Evolutionary conservation across 2,113 vertebrate species (phyloP).

Genomic region (Ploceus nigricollis): DNA sequence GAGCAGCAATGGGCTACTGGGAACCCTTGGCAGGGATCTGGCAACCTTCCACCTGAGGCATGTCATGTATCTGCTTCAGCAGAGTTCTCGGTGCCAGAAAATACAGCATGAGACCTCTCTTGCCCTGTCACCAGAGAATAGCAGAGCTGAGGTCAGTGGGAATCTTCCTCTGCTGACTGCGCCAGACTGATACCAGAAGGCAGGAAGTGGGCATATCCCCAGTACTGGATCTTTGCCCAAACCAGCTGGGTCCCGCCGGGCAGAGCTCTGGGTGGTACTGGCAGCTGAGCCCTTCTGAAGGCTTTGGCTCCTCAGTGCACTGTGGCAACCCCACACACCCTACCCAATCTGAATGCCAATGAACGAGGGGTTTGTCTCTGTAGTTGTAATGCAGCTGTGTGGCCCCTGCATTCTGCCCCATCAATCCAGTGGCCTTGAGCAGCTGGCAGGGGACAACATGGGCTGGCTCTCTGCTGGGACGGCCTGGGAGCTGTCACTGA

Average conservation of each 20-base stretch:
- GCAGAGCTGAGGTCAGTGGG: background rate
- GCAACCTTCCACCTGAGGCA: background rate
- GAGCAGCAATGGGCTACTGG: background rate
- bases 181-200: too few species aligned
- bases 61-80: background rate
- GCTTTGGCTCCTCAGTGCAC: background rate
- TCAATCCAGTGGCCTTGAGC: background rate
- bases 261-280: background rate
- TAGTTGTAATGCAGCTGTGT: background rate
- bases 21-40: background rate
- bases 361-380: background rate
- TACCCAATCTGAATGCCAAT: background rate
- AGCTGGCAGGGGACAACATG: background rate
- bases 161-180: background rate
- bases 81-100: accelerated
- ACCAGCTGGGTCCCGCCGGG: accelerated
- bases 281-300: background rate
- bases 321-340: too few species aligned
- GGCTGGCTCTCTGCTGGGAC: background rate
- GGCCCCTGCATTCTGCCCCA: background rate
- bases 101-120: background rate
- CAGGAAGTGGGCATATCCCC: background rate
- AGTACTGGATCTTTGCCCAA: background rate
- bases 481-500: background rate
- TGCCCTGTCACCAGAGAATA: too few species aligned